Evolutionary conservation across 2,888 invertebrate genomes (phyloP).

Genomic region (Odontocolon sp.): DNA sequence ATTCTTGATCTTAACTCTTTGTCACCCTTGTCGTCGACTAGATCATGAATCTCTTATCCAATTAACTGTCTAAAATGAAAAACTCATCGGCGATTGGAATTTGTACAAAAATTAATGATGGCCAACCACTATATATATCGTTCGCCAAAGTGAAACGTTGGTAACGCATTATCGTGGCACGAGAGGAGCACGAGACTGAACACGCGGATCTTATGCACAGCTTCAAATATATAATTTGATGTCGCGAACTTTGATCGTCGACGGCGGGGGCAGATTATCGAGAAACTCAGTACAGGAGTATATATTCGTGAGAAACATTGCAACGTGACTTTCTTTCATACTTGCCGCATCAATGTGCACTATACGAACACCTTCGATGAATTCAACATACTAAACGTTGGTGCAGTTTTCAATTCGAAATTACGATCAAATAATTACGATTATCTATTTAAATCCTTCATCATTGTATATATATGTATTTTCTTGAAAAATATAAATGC

Average conservation of each 20-base stretch:
- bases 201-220: conserved; percentile 23
- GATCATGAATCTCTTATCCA: neutral
- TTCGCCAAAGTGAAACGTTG: neutral
- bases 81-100: too few relatives aligned
- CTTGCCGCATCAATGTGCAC: too few relatives aligned
- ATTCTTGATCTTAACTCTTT: conserved; percentile 2
- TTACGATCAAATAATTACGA: too few relatives aligned
- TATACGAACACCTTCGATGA: too few relatives aligned
- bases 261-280: conserved; percentile 1
- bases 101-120: too few relatives aligned
- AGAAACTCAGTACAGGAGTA: neutral
- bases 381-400: too few relatives aligned
- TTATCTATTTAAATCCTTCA: too few relatives aligned
- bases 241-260: conserved; percentile 5
- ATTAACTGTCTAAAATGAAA: too few relatives aligned
- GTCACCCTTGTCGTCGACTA: neutral
- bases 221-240: conserved; percentile 4
- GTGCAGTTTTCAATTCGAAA: too few relatives aligned
- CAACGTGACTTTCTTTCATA: too few relatives aligned
- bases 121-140: neutral
- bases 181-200: conserved; percentile 25
- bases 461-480: too few relatives aligned
- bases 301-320: neutral
- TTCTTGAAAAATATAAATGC: too few relatives aligned
- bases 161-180: conserved; percentile 20